Evolutionary conservation across 2,797 vertebrate species (phyloP).

Genomic region (Podarcis siculus): DNA sequence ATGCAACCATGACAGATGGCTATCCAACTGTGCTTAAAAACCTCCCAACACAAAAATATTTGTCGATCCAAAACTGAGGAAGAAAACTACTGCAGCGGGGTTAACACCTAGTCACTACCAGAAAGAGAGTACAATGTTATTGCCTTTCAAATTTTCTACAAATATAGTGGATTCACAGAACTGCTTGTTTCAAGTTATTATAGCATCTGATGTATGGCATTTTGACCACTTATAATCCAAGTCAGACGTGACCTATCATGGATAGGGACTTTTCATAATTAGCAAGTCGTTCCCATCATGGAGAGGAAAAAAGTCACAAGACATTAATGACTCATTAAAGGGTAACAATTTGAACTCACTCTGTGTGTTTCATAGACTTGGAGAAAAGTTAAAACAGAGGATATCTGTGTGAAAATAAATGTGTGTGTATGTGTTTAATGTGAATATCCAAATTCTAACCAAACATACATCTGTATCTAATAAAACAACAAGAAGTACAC

Average conservation of each 20-base stretch:
- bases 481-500: too few species aligned
- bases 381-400: not conserved
- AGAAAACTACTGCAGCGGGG: not conserved
- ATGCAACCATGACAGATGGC: too few species aligned
- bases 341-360: not conserved
- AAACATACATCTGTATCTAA: too few species aligned
- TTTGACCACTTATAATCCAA: not conserved
- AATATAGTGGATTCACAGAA: not conserved
- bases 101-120: not conserved
- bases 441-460: not conserved
- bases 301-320: not conserved
- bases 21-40: too few species aligned
- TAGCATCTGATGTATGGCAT: not conserved
- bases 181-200: not conserved
- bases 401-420: not conserved
- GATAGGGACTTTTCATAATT: not conserved
- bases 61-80: not conserved
- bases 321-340: not conserved
- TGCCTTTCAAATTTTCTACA: not conserved
- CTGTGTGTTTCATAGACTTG: not conserved
- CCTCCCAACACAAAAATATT: not conserved
- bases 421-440: too few species aligned
- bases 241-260: not conserved
- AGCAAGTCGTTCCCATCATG: not conserved
- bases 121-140: not conserved